phyloP scores from a whole-genome alignment of 2,888 invertebrate genomes.

The Hesperia comma region DNA sequence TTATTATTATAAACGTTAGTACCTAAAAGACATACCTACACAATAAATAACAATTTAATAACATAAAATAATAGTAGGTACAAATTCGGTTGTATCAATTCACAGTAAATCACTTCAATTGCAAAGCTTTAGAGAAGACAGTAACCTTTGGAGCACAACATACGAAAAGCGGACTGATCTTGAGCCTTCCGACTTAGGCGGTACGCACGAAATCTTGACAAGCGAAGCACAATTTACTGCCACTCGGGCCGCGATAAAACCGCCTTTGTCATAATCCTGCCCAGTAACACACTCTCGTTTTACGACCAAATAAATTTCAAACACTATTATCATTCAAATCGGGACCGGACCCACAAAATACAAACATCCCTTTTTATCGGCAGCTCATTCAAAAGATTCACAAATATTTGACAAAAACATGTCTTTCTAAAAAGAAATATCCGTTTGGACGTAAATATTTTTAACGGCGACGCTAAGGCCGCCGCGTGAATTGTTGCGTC shows the following conservation, averaged over 20 bases:
- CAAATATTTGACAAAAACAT: conserved; percentile 71
- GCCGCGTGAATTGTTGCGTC: conserved; percentile 57
- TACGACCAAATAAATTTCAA: conserved; percentile 82
- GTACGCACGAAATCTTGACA: conserved; percentile 63
- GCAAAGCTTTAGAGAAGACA: neutral
- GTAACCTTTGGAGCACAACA: conserved; percentile 32
- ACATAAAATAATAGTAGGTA: no score
- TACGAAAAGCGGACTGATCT: conserved; percentile 13
- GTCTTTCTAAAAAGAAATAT: conserved; percentile 48
- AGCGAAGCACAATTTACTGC: conserved; percentile 78
- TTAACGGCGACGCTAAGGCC: conserved; percentile 38
- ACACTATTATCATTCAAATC: conserved; percentile 83
- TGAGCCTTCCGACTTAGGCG: conserved; percentile 7
- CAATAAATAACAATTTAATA: no score
- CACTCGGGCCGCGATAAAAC: conserved; percentile 75
- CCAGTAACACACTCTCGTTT: conserved; percentile 74
- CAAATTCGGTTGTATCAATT: neutral
- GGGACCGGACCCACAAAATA: conserved; percentile 71
- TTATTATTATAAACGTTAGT: no score
- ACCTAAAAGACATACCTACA: no score
- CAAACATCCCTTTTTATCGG: conserved; percentile 72
- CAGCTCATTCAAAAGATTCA: conserved; percentile 65
- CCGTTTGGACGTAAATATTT: conserved; percentile 41
- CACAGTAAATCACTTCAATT: neutral
- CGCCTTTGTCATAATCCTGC: conserved; percentile 76